Conservation (phyloP, 2,113 vertebrate species). For the Gobius niger region DNA sequence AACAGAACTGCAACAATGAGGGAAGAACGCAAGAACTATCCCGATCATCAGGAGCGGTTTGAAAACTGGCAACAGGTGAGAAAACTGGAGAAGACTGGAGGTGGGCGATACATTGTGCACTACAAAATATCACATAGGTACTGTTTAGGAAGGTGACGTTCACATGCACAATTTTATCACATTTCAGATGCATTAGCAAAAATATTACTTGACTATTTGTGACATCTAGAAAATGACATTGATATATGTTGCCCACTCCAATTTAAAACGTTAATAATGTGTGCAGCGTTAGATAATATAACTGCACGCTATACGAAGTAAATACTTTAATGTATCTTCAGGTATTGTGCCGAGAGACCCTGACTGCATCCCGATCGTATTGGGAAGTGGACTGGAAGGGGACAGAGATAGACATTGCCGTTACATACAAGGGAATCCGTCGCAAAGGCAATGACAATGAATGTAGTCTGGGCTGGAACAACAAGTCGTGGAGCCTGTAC, state of each 20-base stretch:
- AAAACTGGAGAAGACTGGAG: neutral
- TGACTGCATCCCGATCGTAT: conserved; percentile 76
- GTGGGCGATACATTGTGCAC: no score
- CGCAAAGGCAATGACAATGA: conserved; percentile 78
- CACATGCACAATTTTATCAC: no score
- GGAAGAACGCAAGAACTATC: conserved; percentile 66
- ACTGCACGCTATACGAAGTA: neutral
- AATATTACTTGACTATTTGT: no score
- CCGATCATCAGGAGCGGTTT: conserved; percentile 73
- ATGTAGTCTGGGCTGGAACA: conserved; percentile 80
- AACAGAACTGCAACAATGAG: conserved; percentile 72
- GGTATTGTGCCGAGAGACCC: conserved; percentile 76
- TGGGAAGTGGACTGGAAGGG: conserved; percentile 82
- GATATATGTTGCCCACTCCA: no score
- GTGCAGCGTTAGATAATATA: no score
- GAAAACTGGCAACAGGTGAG: conserved; percentile 79
- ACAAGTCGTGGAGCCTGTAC: conserved; percentile 84
- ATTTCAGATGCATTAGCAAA: no score
- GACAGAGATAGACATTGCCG: conserved; percentile 76
- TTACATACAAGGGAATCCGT: conserved; percentile 76
- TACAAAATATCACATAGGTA: no score
- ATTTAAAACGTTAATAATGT: no score
- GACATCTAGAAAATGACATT: no score
- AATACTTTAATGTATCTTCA: conserved; percentile 15
- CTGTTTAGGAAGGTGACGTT: no score